Evolutionary conservation across 1,140 invertebrate genomes (phyloP).

Genomic region (Arion vulgaris): DNA sequence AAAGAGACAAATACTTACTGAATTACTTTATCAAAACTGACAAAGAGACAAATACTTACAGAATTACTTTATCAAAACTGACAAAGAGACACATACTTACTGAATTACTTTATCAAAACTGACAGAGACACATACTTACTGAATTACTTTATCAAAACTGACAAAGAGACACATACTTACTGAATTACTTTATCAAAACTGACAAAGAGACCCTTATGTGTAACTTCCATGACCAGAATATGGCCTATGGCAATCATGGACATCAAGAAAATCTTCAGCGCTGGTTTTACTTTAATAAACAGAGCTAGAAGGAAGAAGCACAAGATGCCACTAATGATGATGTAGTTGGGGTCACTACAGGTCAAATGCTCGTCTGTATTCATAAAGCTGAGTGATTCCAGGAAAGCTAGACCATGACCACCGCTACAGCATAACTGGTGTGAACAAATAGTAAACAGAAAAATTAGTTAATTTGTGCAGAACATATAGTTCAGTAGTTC

Average conservation of each 20-base stretch:
- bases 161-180: too few relatives aligned
- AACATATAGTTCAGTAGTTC: too few relatives aligned
- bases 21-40: too few relatives aligned
- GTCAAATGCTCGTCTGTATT: conserved; percentile 72
- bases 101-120: background rate
- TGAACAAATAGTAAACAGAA: conserved; percentile 38
- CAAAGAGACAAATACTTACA: too few relatives aligned
- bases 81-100: background rate
- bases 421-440: conserved; percentile 64
- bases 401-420: conserved; percentile 51
- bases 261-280: conserved; percentile 84
- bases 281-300: conserved; percentile 86
- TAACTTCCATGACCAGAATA: conserved; percentile 84
- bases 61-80: too few relatives aligned
- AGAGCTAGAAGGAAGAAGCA: conserved; percentile 86
- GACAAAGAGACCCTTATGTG: conserved; percentile 83
- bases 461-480: too few relatives aligned
- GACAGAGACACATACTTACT: too few relatives aligned
- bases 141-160: too few relatives aligned
- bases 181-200: conserved; percentile 80
- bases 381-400: conserved; percentile 48
- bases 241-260: conserved; percentile 86
- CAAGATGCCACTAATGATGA: conserved; percentile 85
- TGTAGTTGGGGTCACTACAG: conserved; percentile 83
- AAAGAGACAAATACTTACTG: too few relatives aligned